A percentile compares a stretch with the other conserved stretches of the same genome.
Evolutionary conservation across 2,113 vertebrate genomes (phyloP).

Genomic region (Eptesicus fuscus): DNA sequence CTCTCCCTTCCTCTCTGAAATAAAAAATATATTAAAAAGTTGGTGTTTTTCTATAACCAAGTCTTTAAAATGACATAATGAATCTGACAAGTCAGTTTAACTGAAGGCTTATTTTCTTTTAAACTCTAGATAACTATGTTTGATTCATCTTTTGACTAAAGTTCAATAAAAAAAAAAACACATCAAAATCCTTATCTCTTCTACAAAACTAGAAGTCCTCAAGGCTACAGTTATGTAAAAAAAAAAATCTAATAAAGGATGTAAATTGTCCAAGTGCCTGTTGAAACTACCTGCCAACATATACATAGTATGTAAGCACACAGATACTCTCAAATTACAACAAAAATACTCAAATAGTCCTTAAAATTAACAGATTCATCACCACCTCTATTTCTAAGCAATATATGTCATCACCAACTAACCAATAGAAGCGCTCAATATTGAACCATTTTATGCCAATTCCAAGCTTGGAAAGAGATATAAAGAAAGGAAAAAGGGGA

Average conservation of each 20-base stretch:
- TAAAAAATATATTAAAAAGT: not conserved
- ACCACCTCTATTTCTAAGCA: not conserved
- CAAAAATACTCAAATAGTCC: not conserved
- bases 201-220: not conserved
- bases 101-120: not conserved
- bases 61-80: conserved; percentile 13
- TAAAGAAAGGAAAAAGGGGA: not conserved
- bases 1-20: too few species aligned
- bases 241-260: not conserved
- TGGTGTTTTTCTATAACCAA: not conserved
- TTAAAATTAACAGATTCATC: not conserved
- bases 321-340: not conserved
- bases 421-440: not conserved
- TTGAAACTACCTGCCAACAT: conserved; percentile 3
- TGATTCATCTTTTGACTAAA: not conserved
- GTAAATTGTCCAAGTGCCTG: not conserved
- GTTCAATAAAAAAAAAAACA: conserved; percentile 1
- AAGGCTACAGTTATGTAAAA: not conserved
- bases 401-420: not conserved
- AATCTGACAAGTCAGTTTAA: not conserved
- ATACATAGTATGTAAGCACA: not conserved
- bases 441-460: not conserved
- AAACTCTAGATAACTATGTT: not conserved
- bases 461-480: not conserved
- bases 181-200: not conserved